A percentile compares a stretch with the other conserved stretches of the same genome.
Conservation (phyloP, 2,797 vertebrate species). For the Chiroxiphia lanceolata region DNA sequence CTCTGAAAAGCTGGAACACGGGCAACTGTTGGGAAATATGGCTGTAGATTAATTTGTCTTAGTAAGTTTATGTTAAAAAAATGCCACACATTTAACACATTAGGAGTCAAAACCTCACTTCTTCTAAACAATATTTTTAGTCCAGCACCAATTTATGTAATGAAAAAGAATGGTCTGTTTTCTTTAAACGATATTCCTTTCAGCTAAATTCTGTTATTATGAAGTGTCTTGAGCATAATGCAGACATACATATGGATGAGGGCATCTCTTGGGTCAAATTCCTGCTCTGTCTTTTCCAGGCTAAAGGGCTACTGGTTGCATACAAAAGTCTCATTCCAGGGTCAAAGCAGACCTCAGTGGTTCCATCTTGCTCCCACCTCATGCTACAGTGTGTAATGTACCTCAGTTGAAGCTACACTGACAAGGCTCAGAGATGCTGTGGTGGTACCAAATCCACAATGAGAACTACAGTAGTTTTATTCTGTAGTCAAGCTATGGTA, state of each 20-base stretch:
- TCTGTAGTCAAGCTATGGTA: background rate
- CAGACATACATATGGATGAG: background rate
- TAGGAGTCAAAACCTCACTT: fast-evolving
- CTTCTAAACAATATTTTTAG: background rate
- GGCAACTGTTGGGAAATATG: background rate
- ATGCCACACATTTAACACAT: background rate
- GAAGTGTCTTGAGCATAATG: background rate
- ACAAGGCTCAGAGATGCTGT: background rate
- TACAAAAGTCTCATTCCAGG: background rate
- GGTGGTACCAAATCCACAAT: background rate
- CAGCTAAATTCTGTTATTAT: background rate
- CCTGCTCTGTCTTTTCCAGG: background rate
- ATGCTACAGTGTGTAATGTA: fast-evolving
- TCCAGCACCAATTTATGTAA: background rate
- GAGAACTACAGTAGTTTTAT: background rate
- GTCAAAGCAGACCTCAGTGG: background rate
- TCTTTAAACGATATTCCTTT: background rate
- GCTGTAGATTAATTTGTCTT: background rate
- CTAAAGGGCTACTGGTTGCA: background rate
- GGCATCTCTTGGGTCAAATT: background rate
- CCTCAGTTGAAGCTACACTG: background rate
- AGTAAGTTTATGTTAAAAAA: background rate
- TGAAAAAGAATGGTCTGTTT: background rate
- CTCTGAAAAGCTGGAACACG: background rate
- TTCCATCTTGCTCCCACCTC: background rate